Base-by-base conservation (phyloP, 2,888 invertebrate genomes). In the Athrips mouffetella region DNA sequence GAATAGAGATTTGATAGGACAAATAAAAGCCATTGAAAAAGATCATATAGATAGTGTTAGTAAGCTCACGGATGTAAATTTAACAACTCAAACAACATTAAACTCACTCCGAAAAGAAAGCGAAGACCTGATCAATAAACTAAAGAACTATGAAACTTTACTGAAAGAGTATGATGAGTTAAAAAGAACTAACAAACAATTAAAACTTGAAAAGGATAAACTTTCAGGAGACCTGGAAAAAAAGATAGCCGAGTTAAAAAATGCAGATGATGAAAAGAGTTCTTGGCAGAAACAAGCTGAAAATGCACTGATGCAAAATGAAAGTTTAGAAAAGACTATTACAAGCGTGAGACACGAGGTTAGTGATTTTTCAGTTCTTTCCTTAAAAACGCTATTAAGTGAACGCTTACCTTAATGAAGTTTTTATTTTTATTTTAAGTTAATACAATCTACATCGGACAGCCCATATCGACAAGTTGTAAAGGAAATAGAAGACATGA, bases 291-390 rank as follows among this genome's bases (percentile, higher is more conserved):
- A 54, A 47, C 67, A 75, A 52, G 78, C 63, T 57, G 58, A 67
- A 54, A 61, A 68, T 45, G 61, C 82, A 52, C 46, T 76, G 15
- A 45, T 53, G 20, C 70, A 79, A 23, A 80, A 63, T 51, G 70
- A 79, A 59, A 67, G 70, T 47, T 65, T 87, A 51, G 80, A 86
- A 61, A 70, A 67, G 50, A 64, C 73, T 47, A 65, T 86, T 42
- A 65, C 77, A 27, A 63, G 55, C 45, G 64, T 73, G 37, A 74
- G 77, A 55, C 70, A 66, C 41, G 68, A 82, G 80, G 87, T 86
- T 60, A 54, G 30, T 40, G 21, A 41, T n/a, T 11, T 21, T 10
- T 6, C 1, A 39, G 2, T 39, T 2, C 10, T 20, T 39, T 2
- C 18, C 10, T 20, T 7, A 20, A 16, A 16, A 18, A 35, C 16